A percentile compares a stretch with the other conserved stretches of the same genome.
These are phyloP conservation scores for Brachypterus glaber DNA, from an alignment of 2,888 invertebrate species.

Conservation along the genomic window DNA sequence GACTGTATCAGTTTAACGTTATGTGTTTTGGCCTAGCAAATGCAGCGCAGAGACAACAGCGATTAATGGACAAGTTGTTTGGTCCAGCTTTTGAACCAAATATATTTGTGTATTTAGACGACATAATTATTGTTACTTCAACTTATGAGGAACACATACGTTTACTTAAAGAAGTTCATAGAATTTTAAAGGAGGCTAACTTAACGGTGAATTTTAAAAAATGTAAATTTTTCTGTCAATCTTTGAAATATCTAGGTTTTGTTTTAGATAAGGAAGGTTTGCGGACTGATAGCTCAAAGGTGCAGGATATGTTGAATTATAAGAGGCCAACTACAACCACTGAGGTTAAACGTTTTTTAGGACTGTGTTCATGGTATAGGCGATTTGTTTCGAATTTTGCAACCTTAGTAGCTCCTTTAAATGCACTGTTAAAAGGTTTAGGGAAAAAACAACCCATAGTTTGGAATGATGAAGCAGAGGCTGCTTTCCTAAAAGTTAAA, in stretches of 20 bases:
- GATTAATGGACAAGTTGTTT: no score
- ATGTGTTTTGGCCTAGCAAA: no score
- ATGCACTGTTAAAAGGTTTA: neutral
- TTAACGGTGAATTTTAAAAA: neutral
- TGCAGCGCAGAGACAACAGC: no score
- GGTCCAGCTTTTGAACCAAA: no score
- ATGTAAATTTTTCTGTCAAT: neutral
- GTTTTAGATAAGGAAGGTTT: neutral
- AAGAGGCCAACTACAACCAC: no score
- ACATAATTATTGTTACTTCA: no score
- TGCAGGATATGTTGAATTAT: neutral
- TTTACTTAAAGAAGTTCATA: neutral
- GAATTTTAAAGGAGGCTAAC: neutral
- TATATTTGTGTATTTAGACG: no score
- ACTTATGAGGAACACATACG: neutral
- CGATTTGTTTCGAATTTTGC: neutral
- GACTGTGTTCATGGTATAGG: neutral
- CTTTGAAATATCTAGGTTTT: neutral
- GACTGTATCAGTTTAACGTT: no score
- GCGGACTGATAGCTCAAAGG: neutral
- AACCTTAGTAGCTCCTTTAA: neutral
- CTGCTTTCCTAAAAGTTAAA: conserved; percentile 6
- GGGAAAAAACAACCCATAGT: neutral
- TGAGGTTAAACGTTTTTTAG: no score
- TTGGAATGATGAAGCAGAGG: conserved; percentile 3